phyloP scores from a whole-genome alignment of 53 echinoderm and acorn worm species.

The Astropecten irregularis region DNA sequence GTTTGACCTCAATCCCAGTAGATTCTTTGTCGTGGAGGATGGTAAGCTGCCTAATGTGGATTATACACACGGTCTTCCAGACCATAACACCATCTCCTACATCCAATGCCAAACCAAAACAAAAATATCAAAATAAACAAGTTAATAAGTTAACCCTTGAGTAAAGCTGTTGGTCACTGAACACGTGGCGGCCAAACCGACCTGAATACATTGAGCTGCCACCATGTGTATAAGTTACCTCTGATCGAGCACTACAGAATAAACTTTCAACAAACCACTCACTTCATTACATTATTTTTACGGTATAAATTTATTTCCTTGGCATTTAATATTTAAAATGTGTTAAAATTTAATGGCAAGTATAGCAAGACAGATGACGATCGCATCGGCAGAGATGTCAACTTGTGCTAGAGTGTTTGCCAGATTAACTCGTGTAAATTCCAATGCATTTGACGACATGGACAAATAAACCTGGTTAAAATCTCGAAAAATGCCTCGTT shows the following conservation, averaged over 20 bases:
- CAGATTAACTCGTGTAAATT: neutral
- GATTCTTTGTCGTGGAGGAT: too few species aligned
- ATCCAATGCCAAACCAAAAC: slow-evolving; percentile 19
- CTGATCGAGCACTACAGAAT: neutral
- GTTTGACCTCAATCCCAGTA: too few species aligned
- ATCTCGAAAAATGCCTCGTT: too few species aligned
- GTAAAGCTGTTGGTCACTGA: neutral
- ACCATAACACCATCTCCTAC: too few species aligned
- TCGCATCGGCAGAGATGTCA: neutral
- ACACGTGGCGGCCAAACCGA: slow-evolving; percentile 32
- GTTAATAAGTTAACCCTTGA: slow-evolving; percentile 35
- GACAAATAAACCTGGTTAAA: too few species aligned
- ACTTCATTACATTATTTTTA: slow-evolving; percentile 41
- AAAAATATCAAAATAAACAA: slow-evolving; percentile 30
- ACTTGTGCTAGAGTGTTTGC: neutral
- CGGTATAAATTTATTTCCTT: slow-evolving; percentile 61
- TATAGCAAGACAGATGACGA: slow-evolving; percentile 45
- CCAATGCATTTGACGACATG: slow-evolving; percentile 27
- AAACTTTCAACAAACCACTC: slow-evolving; percentile 11
- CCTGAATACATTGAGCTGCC: neutral
- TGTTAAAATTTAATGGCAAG: slow-evolving; percentile 61
- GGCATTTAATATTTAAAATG: slow-evolving; percentile 62
- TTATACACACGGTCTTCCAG: too few species aligned
- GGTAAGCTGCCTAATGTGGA: too few species aligned
- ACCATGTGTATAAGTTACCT: neutral